These are phyloP conservation scores for Nasonia vitripennis DNA, from an alignment of 1,140 invertebrate species.

Conservation along the genomic window DNA sequence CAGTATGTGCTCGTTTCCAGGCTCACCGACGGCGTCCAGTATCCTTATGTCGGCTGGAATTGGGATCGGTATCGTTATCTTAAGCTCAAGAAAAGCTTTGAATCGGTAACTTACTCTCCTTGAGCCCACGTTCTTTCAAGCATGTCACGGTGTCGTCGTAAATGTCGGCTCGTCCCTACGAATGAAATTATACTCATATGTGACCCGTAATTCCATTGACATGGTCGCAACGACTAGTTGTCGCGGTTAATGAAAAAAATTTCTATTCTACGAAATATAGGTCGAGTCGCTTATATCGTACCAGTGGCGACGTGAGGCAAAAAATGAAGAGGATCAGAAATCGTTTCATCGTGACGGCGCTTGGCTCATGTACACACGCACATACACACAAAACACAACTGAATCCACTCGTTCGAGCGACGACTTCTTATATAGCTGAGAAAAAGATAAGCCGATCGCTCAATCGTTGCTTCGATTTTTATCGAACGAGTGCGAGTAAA, in stretches of 20 bases:
- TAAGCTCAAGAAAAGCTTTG: too few relatives aligned
- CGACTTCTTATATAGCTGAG: too few relatives aligned
- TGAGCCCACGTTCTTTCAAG: not conserved
- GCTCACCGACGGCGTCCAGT: not conserved
- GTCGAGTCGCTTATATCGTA: not conserved
- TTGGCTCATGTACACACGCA: not conserved
- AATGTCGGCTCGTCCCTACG: not conserved
- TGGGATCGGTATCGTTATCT: not conserved
- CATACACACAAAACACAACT: not conserved
- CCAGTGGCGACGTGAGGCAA: not conserved
- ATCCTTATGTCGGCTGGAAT: not conserved
- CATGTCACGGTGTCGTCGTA: not conserved
- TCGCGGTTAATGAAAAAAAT: too few relatives aligned
- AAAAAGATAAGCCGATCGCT: too few relatives aligned
- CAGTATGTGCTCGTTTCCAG: not conserved
- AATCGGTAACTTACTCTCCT: not conserved
- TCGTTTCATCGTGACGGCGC: not conserved
- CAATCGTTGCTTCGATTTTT: too few relatives aligned
- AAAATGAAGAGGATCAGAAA: not conserved
- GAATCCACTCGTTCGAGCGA: not conserved
- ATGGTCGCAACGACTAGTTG: too few relatives aligned
- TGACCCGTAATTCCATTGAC: too few relatives aligned
- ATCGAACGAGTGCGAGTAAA: too few relatives aligned
- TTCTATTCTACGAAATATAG: not conserved
- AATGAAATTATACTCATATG: not conserved